phyloP scores from a whole-genome alignment of 1,140 invertebrate species.

The Carcinoscorpius rotundicauda region DNA sequence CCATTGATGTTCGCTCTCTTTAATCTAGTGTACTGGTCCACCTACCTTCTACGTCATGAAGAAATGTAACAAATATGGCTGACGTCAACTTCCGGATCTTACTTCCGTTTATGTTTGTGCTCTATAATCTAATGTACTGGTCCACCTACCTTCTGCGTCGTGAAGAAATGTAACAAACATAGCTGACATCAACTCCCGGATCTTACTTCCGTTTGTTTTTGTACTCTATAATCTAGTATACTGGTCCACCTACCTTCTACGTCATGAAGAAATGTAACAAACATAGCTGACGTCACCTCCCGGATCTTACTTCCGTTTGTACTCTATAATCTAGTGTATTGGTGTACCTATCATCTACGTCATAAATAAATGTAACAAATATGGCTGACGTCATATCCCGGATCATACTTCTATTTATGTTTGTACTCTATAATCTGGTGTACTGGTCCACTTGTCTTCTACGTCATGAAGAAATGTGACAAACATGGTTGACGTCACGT shows the following conservation, averaged over 20 bases:
- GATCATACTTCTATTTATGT: too few species aligned
- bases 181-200: slow-evolving; percentile 35
- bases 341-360: slow-evolving; percentile 58
- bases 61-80: too few species aligned
- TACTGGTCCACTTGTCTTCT: too few species aligned
- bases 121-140: slow-evolving; percentile 93
- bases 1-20: slow-evolving; percentile 86
- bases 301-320: slow-evolving; percentile 87
- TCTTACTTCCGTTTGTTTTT: slow-evolving; percentile 85
- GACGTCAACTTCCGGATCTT: slow-evolving; percentile 47
- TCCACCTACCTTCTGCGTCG: slow-evolving; percentile 49
- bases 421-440: too few species aligned
- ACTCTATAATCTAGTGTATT: slow-evolving; percentile 87
- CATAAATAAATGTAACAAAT: too few species aligned
- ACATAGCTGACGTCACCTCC: not conserved
- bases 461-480: too few species aligned
- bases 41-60: slow-evolving; percentile 40
- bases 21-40: slow-evolving; percentile 89
- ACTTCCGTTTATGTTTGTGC: slow-evolving; percentile 82
- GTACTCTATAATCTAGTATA: slow-evolving; percentile 88
- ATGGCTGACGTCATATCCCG: too few species aligned
- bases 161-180: too few species aligned
- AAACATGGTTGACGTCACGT: too few species aligned
- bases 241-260: slow-evolving; percentile 65
- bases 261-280: too few species aligned